Evolutionary conservation across 2,113 vertebrate species (phyloP), one percentile per base, ranked within the genome.

Genomic region (Fukomys damarensis): DNA sequence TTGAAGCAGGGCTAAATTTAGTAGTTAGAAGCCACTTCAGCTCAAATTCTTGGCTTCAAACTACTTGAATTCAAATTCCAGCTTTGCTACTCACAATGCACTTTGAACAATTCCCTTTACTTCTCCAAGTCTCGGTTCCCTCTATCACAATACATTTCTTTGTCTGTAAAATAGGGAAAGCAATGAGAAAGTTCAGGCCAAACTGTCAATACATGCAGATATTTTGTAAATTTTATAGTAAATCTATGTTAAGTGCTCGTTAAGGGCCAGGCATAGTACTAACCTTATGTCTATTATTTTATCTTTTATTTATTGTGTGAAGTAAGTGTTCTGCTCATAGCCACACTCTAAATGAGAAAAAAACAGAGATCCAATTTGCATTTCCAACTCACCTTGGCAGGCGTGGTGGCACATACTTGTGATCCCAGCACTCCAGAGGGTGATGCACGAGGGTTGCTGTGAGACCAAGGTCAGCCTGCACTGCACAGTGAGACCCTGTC

Each of bases 1-100:
- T 72, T 77, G 72, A 86, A 56, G 19, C 32, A 58, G 13, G 49
- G 22, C 12, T 72, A 3, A 28, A 46, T 7, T 63, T 41, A 35
- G 14, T 32, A 76, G 49, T 61, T 77, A 88, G 59, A 95, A 94
- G 91, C 58, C 86, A n/a, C 61, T 52, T 91, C 32, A 32, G 28
- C 76, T 91, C 49, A 79, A 46, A 63, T 17, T 93, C 54, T 91
- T 93, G n/a, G 3, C 84, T 88, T 86, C 38, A 49, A 79, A 41
- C 59, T 49, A 52, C 66, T 72, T 16, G 52, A 46, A 28, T 68
- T 85, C 52, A 89, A 72, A 46, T 92, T 89, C 30, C 13, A 82
- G 52, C 66, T 88, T 5, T 92, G 20, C 28, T 30, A 61, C 2
- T 61, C 41, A 41, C n/a, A 49, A 8, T 30, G 86, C 35, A 46